Percentiles rank a stretch among this genome's conserved stretches.
These are phyloP conservation scores for Nebria ingens DNA, from an alignment of 1,140 invertebrate genomes.

Conservation along the genomic window DNA sequence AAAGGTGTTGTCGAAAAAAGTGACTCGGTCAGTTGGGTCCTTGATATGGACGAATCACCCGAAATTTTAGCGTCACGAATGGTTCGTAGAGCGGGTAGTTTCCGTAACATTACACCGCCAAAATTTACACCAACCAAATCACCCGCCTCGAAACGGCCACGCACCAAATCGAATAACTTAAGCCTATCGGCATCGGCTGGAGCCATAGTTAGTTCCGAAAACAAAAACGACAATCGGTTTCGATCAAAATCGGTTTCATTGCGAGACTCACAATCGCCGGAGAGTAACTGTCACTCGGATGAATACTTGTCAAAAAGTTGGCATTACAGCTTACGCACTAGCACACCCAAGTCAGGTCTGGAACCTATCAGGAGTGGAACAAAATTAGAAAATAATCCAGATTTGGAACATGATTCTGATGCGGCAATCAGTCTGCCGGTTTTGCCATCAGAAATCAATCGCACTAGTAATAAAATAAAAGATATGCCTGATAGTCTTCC, in stretches of 20 bases:
- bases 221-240: conserved; percentile 21
- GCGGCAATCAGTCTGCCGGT: conserved; percentile 25
- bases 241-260: conserved; percentile 15
- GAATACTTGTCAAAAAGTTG: conserved; percentile 4
- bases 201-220: conserved; percentile 19
- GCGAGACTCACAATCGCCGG: not conserved
- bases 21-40: conserved; percentile 72
- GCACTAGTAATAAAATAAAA: not conserved
- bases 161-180: conserved; percentile 35
- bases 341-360: conserved; percentile 10
- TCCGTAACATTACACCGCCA: conserved; percentile 30
- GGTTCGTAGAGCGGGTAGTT: conserved; percentile 36
- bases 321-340: conserved; percentile 7
- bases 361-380: conserved; percentile 3
- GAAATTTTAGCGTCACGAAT: conserved; percentile 50
- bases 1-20: conserved; percentile 72
- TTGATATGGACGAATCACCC: conserved; percentile 64
- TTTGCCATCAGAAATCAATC: conserved; percentile 30
- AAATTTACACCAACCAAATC: conserved; percentile 34
- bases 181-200: conserved; percentile 44
- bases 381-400: conserved; percentile 20
- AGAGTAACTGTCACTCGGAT: not conserved
- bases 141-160: conserved; percentile 39
- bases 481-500: conserved; percentile 2
- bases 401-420: conserved; percentile 25